phyloP scores from a whole-genome alignment of 2,888 invertebrate species.

The Rambutsinella grinnellia region DNA sequence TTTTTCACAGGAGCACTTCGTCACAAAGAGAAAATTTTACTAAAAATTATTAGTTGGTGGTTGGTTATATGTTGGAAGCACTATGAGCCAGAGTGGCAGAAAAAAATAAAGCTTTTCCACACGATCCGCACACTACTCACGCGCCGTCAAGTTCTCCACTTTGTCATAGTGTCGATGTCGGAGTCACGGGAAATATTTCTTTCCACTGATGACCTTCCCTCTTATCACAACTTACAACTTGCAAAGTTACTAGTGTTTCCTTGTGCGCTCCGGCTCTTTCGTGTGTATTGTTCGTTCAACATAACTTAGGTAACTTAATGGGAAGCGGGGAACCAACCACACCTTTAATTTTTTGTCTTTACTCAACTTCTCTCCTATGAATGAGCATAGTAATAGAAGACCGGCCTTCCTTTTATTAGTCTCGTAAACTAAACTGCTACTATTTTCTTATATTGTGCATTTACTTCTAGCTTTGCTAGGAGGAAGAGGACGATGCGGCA shows the following conservation, averaged over 20 bases:
- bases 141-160: conserved; percentile 24
- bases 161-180: neutral
- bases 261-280: neutral
- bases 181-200: neutral
- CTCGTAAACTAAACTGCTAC: neutral
- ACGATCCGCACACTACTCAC: neutral
- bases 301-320: neutral
- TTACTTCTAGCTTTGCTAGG: neutral
- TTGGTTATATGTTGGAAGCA: neutral
- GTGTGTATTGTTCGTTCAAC: neutral
- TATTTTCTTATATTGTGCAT: neutral
- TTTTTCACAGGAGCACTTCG: neutral
- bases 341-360: neutral
- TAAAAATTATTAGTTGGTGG: neutral
- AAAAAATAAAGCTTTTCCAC: neutral
- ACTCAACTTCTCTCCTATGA: neutral
- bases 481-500: neutral
- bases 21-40: neutral
- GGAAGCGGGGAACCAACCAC: neutral
- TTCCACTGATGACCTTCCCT: neutral
- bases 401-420: neutral
- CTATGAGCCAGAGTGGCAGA: neutral
- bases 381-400: neutral
- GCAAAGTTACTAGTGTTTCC: conserved; percentile 1
- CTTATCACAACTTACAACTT: neutral